Conservation (phyloP, 2,888 invertebrate genomes). For the Drosophila stalkeri region DNA sequence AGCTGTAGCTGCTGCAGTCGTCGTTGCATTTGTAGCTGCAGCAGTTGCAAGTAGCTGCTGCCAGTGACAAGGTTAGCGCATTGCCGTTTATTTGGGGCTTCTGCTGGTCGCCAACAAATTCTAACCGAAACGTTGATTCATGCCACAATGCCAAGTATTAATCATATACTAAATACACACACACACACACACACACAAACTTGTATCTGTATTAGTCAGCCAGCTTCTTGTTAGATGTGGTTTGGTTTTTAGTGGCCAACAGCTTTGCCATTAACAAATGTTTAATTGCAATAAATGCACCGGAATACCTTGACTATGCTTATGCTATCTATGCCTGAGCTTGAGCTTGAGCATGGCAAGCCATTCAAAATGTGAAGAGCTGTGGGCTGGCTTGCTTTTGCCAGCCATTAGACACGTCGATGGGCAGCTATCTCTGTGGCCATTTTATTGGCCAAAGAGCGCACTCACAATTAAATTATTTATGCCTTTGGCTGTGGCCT, state of each 20-base stretch:
- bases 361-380: slow-evolving; percentile 21
- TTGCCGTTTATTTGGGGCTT: slow-evolving; percentile 77
- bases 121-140: slow-evolving; percentile 58
- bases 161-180: slow-evolving; percentile 18
- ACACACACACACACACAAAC: neutral
- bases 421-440: slow-evolving; percentile 42
- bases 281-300: slow-evolving; percentile 81
- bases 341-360: slow-evolving; percentile 52
- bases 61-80: slow-evolving; percentile 71
- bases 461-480: slow-evolving; percentile 52
- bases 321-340: slow-evolving; percentile 51
- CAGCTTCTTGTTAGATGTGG: slow-evolving; percentile 63
- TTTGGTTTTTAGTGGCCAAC: slow-evolving; percentile 55
- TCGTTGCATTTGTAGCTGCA: slow-evolving; percentile 19
- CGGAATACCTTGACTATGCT: slow-evolving; percentile 69
- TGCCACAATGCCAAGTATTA: slow-evolving; percentile 31
- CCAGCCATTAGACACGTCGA: slow-evolving; percentile 8
- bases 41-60: slow-evolving; percentile 40
- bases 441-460: slow-evolving; percentile 33
- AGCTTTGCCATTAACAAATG: slow-evolving; percentile 73
- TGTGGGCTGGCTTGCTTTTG: slow-evolving; percentile 1
- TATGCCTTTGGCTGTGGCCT: slow-evolving; percentile 39
- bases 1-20: slow-evolving; percentile 12
- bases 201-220: neutral
- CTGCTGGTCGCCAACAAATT: slow-evolving; percentile 67